phyloP scores from a whole-genome alignment of 2,797 vertebrate species.

The Enteromius fasciolatus region DNA sequence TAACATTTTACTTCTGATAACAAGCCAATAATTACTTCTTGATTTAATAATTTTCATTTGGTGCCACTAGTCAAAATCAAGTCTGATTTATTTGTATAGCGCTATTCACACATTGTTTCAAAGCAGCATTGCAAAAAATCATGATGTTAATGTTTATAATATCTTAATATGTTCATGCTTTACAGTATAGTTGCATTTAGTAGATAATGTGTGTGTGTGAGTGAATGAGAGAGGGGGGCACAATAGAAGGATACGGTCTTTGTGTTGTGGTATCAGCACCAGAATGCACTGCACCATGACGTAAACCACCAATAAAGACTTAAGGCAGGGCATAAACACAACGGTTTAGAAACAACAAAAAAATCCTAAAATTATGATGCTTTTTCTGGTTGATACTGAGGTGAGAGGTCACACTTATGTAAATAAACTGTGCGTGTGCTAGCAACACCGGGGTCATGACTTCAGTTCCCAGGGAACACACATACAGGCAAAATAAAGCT shows the following conservation, averaged over 20 bases:
- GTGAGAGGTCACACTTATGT: slow-evolving; percentile 18
- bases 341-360: slow-evolving; percentile 47
- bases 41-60: background rate
- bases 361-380: background rate
- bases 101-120: background rate
- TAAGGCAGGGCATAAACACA: background rate
- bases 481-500: background rate
- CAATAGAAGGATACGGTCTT: slow-evolving; percentile 77
- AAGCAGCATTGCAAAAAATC: background rate
- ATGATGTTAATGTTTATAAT: background rate
- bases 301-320: background rate
- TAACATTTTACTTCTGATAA: too few species aligned
- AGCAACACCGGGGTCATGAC: slow-evolving; percentile 20
- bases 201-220: background rate
- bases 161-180: background rate
- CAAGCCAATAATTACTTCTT: too few species aligned
- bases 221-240: slow-evolving; percentile 36
- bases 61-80: background rate
- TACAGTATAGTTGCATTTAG: slow-evolving; percentile 6
- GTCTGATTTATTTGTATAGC: background rate
- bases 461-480: slow-evolving; percentile 15
- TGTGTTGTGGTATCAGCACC: slow-evolving; percentile 71
- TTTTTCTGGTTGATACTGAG: slow-evolving; percentile 25
- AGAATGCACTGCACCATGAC: slow-evolving; percentile 40
- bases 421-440: slow-evolving; percentile 26